These are phyloP conservation scores for Eilema caniola DNA, from an alignment of 2,888 invertebrate genomes.

Conservation along the genomic window DNA sequence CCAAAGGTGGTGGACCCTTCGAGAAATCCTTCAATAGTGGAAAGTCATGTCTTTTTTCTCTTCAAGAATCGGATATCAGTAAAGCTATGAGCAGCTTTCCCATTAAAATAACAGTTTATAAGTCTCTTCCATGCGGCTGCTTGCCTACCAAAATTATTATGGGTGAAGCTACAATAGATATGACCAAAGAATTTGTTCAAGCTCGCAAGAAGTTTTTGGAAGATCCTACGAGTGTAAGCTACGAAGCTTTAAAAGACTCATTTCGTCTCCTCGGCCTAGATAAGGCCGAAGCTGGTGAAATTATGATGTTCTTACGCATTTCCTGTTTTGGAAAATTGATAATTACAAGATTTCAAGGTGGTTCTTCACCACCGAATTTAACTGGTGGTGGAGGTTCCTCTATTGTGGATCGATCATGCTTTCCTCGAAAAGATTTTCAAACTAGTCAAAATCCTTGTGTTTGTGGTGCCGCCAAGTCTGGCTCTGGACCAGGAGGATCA, in stretches of 20 bases:
- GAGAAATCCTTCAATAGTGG: slow-evolving; percentile 87
- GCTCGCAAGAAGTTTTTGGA: slow-evolving; percentile 81
- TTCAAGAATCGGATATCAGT: slow-evolving; percentile 85
- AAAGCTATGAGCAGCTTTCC: slow-evolving; percentile 86
- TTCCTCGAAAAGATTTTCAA: slow-evolving; percentile 69
- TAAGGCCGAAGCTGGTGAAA: slow-evolving; percentile 85
- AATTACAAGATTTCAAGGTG: slow-evolving; percentile 88
- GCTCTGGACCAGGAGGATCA: slow-evolving; percentile 33
- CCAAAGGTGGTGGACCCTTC: slow-evolving; percentile 74
- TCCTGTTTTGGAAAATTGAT: slow-evolving; percentile 90
- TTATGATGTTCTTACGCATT: slow-evolving; percentile 88
- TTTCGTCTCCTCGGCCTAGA: slow-evolving; percentile 85
- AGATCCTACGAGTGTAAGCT: slow-evolving; percentile 80
- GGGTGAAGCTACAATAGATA: slow-evolving; percentile 87
- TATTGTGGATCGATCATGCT: slow-evolving; percentile 74
- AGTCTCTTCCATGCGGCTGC: slow-evolving; percentile 88
- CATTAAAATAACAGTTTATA: slow-evolving; percentile 86
- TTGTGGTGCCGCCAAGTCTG: slow-evolving; percentile 67
- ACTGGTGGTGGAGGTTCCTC: slow-evolving; percentile 56
- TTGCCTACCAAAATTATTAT: slow-evolving; percentile 88
- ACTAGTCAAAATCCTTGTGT: slow-evolving; percentile 71
- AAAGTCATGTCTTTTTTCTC: slow-evolving; percentile 90
- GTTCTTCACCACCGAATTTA: slow-evolving; percentile 64
- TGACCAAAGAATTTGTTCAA: slow-evolving; percentile 87
- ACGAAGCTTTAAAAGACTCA: slow-evolving; percentile 88